These are phyloP conservation scores for Labrus mixtus DNA, from an alignment of 2,113 vertebrate genomes.

Conservation along the genomic window DNA sequence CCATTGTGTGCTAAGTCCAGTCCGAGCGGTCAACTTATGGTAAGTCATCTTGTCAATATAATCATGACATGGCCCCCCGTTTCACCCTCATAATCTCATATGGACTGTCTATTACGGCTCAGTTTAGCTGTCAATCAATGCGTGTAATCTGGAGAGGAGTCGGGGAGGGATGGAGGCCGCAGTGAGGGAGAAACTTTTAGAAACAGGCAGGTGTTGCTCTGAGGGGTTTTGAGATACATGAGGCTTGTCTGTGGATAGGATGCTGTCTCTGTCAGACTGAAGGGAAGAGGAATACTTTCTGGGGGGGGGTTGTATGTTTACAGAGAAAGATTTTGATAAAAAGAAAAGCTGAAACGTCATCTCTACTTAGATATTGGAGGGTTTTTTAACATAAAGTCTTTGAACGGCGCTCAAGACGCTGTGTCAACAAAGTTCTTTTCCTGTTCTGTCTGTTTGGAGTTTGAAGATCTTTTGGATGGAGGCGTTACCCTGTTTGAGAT, in stretches of 20 bases:
- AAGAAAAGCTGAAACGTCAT: too few species aligned
- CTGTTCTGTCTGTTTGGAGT: too few species aligned
- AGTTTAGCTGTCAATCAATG: constrained; percentile 76
- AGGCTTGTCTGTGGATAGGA: constrained; percentile 14
- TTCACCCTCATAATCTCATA: constrained; percentile 77
- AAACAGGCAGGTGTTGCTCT: background rate
- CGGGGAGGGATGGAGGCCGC: constrained; percentile 27
- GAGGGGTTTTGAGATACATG: background rate
- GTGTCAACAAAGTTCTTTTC: too few species aligned
- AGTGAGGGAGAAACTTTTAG: constrained; percentile 21
- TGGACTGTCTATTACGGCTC: constrained; percentile 68
- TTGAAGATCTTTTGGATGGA: too few species aligned
- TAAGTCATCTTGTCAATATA: constrained; percentile 77
- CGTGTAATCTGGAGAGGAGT: constrained; percentile 48
- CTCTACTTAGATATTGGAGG: too few species aligned
- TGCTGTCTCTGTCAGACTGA: background rate
- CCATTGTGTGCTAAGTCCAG: constrained; percentile 64
- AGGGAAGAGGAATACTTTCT: background rate
- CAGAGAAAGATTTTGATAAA: too few species aligned
- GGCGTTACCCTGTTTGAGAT: too few species aligned
- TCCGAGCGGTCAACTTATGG: constrained; percentile 68
- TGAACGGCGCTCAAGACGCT: too few species aligned
- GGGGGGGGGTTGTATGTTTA: background rate
- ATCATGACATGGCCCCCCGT: constrained; percentile 70
- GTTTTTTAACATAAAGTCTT: too few species aligned